Evolutionary conservation across 1,140 invertebrate genomes (phyloP).

Genomic region (Acromyrmex heyeri): DNA sequence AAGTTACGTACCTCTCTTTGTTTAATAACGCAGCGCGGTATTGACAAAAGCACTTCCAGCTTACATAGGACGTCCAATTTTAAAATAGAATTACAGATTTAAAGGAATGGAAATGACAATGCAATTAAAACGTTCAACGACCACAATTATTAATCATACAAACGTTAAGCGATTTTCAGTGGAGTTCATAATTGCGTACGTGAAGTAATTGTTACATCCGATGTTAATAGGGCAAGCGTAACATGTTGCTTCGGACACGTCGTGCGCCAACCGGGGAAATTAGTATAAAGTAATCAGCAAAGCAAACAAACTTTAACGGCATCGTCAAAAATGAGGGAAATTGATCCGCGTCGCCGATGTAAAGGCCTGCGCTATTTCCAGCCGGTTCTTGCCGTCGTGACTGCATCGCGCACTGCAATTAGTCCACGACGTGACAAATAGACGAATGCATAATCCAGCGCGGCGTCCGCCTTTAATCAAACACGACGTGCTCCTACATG

Average conservation of each 20-base stretch:
- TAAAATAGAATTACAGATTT: slow-evolving; percentile 32
- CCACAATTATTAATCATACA: slow-evolving; percentile 14
- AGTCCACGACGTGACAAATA: slow-evolving; percentile 80
- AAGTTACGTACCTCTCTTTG: slow-evolving; percentile 30
- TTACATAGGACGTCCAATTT: not conserved
- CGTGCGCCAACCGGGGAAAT: slow-evolving; percentile 7
- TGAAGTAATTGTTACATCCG: not conserved
- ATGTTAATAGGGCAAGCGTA: not conserved
- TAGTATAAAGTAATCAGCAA: not conserved
- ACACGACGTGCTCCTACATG: slow-evolving; percentile 16
- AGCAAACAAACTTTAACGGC: slow-evolving; percentile 26
- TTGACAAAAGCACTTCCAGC: slow-evolving; percentile 14
- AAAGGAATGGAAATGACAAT: slow-evolving; percentile 23
- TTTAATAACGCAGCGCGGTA: slow-evolving; percentile 6
- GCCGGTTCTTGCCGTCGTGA: slow-evolving; percentile 73
- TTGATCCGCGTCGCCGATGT: slow-evolving; percentile 59
- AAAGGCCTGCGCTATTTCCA: slow-evolving; percentile 42
- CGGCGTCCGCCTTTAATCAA: slow-evolving; percentile 57
- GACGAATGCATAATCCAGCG: slow-evolving; percentile 73
- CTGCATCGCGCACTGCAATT: slow-evolving; percentile 78
- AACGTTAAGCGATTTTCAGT: not conserved
- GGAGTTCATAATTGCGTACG: not conserved
- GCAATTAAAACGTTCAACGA: slow-evolving; percentile 10
- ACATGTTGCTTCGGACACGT: not conserved
- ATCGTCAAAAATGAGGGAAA: slow-evolving; percentile 76